Evolutionary conservation across 2,113 vertebrate species (phyloP), one percentile per base, ranked within the genome.

Genomic region (Naja naja): DNA sequence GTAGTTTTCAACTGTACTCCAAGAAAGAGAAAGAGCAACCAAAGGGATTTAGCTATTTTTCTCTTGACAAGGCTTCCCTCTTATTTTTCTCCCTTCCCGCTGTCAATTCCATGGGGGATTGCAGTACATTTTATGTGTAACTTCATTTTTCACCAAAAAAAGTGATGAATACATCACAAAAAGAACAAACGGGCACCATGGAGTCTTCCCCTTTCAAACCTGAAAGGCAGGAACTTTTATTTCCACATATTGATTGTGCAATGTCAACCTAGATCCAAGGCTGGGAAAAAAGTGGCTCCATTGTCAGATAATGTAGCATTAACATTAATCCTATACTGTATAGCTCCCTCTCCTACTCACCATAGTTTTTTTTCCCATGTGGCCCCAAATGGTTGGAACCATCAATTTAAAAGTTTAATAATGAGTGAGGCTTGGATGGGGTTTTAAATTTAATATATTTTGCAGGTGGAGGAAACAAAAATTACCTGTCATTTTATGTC

Each of bases 11-110:
- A 60, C 94, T 88, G 86, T 0, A 0, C 90, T 96, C 93, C 95
- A 92, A 89, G 92, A 96, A 96, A 96, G 94, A 96, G 95, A 96
- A 95, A 95, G 85, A 96, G 92, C 96, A 96, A 95, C 95, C 95
- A 93, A 93, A 95, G 81, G 91, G 95, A 95, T 96, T 96, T 93
- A 94, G 85, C 90, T 89, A n/a, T 55, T 97, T 93, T 95, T 64
- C 92, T 90, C 87, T 20, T 95, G 30, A 95, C 93, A 92, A 0
- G 0, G 91, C 89, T 96, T 96, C 97, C 96, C 56, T 92, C 93
- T 94, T 89, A 96, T 96, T 97, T 96, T 47, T 92, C 93, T 52
- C 23, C 39, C 27, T 96, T 95, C 94, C 95, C 95, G 94, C 22
- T 92, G 93, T 25, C 45, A 45, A 90, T 91, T 94, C 94, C 94